These are phyloP conservation scores for Subanguina moxae DNA, from an alignment of 1,140 invertebrate species.

Conservation along the genomic window DNA sequence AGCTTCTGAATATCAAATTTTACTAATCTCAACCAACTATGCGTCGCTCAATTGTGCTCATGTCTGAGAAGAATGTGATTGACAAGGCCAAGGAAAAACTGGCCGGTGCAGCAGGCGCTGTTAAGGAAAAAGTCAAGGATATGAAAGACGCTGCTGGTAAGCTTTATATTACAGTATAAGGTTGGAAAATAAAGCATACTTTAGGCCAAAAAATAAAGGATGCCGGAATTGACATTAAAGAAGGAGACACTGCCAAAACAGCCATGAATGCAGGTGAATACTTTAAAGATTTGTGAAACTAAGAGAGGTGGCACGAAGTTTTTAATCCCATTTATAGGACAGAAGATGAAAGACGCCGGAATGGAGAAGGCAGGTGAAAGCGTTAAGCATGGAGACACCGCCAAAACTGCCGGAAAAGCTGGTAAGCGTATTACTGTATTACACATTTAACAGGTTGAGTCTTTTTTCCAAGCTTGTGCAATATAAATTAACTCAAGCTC, in stretches of 20 bases:
- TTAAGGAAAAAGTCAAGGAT: neutral
- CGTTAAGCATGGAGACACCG: neutral
- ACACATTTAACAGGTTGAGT: too few relatives aligned
- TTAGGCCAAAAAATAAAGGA: constrained; percentile 1
- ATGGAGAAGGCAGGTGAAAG: constrained; percentile 1
- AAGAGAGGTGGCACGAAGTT: too few relatives aligned
- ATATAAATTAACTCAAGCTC: too few relatives aligned
- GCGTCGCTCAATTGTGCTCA: neutral
- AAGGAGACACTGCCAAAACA: constrained; percentile 2
- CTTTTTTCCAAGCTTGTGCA: too few relatives aligned
- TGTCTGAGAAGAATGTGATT: neutral
- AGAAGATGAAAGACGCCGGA: neutral
- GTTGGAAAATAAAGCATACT: too few relatives aligned
- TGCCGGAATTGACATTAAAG: neutral
- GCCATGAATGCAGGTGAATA: constrained; percentile 3
- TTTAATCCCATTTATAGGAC: neutral
- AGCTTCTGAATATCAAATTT: too few relatives aligned
- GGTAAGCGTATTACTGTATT: neutral
- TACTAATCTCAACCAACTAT: neutral
- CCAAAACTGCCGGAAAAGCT: neutral
- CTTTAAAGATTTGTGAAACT: too few relatives aligned
- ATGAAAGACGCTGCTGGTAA: neutral
- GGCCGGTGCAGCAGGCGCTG: neutral
- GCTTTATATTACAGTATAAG: too few relatives aligned
- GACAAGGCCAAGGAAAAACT: constrained; percentile 2